Evolutionary conservation across 2,888 invertebrate genomes (phyloP).

Genomic region (Drosophila kambysellisi): DNA sequence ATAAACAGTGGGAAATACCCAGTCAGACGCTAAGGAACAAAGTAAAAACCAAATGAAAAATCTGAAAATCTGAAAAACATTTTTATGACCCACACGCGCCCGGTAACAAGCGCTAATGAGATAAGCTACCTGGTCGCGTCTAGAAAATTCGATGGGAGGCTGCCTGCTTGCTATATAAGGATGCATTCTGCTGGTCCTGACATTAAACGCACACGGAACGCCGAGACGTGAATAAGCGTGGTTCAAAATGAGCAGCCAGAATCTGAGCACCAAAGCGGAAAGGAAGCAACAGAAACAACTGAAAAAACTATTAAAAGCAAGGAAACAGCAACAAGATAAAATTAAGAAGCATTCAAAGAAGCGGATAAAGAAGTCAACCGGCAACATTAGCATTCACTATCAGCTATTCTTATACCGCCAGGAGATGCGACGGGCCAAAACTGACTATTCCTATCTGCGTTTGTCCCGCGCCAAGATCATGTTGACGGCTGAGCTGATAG

Average conservation of each 20-base stretch:
- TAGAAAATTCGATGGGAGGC: neutral
- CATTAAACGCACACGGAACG: slow-evolving; percentile 18
- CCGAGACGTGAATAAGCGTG: slow-evolving; percentile 11
- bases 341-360: slow-evolving; percentile 38
- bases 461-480: slow-evolving; percentile 66
- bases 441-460: slow-evolving; percentile 64
- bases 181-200: neutral
- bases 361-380: neutral
- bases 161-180: slow-evolving; percentile 62
- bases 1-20: slow-evolving; percentile 54
- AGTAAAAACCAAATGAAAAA: slow-evolving; percentile 38
- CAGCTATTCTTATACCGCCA: slow-evolving; percentile 68
- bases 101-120: slow-evolving; percentile 51
- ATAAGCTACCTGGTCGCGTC: slow-evolving; percentile 36
- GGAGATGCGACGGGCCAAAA: slow-evolving; percentile 58
- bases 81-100: slow-evolving; percentile 58
- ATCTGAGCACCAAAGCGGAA: slow-evolving; percentile 33
- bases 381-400: slow-evolving; percentile 44
- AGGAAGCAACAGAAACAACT: slow-evolving; percentile 32
- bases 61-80: slow-evolving; percentile 22
- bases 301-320: slow-evolving; percentile 30
- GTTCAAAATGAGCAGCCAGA: slow-evolving; percentile 33
- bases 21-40: slow-evolving; percentile 7
- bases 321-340: slow-evolving; percentile 30
- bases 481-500: slow-evolving; percentile 68